Evolutionary conservation across 1,140 invertebrate species (phyloP).

Genomic region (Diorhabda carinulata): DNA sequence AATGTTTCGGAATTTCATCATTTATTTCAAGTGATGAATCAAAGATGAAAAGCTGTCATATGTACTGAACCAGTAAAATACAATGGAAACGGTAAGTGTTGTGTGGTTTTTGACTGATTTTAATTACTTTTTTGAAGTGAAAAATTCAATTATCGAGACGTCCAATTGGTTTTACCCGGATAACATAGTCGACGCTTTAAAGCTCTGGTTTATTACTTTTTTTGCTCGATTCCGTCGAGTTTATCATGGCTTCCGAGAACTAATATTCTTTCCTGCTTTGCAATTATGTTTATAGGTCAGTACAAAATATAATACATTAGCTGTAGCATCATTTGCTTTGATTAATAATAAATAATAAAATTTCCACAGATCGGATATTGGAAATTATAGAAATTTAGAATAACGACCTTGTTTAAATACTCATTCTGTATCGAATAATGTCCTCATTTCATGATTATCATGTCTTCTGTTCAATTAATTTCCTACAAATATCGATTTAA

Average conservation of each 20-base stretch:
- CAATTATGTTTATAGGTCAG: too few relatives aligned
- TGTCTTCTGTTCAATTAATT: too few relatives aligned
- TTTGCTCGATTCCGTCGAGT: background rate
- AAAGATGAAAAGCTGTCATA: background rate
- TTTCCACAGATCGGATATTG: too few relatives aligned
- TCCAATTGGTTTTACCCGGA: background rate
- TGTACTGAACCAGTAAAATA: background rate
- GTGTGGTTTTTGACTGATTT: slow-evolving; percentile 1
- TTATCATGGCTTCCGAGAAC: background rate
- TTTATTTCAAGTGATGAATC: background rate
- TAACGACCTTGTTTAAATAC: too few relatives aligned
- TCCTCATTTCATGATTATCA: too few relatives aligned
- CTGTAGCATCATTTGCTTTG: too few relatives aligned
- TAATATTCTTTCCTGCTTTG: too few relatives aligned
- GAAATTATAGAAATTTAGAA: too few relatives aligned
- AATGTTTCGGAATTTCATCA: background rate
- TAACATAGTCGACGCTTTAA: background rate
- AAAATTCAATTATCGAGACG: background rate
- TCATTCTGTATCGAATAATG: too few relatives aligned
- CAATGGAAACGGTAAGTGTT: background rate
- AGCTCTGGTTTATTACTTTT: background rate
- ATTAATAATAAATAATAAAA: too few relatives aligned
- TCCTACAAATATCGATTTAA: too few relatives aligned
- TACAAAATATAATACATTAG: too few relatives aligned
- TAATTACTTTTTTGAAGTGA: slow-evolving; percentile 3